Conservation (phyloP, 2,888 invertebrate species). For the Thymelicus lineola region DNA sequence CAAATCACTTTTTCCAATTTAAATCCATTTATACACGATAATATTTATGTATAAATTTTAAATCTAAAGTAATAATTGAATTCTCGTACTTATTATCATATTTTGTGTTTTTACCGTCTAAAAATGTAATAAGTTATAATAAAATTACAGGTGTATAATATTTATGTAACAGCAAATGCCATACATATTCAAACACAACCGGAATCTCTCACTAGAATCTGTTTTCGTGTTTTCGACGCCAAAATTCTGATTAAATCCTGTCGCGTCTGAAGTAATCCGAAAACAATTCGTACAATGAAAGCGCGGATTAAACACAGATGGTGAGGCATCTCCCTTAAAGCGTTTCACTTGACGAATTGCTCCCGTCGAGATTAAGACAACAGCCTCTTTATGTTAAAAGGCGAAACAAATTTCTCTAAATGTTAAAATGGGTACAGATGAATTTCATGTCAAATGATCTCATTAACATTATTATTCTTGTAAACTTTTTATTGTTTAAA, state of each 20-base stretch:
- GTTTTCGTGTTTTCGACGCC: slow-evolving; percentile 25
- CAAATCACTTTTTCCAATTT: no score
- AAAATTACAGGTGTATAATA: neutral
- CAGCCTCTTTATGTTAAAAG: slow-evolving; percentile 52
- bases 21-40: no score
- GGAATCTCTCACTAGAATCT: slow-evolving; percentile 9
- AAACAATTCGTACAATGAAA: slow-evolving; percentile 38
- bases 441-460: slow-evolving; percentile 6
- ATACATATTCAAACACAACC: slow-evolving; percentile 13
- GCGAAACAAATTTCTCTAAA: slow-evolving; percentile 50
- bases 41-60: no score
- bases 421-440: neutral
- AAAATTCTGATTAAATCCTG: slow-evolving; percentile 37
- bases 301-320: slow-evolving; percentile 44
- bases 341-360: slow-evolving; percentile 60
- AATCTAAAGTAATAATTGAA: no score
- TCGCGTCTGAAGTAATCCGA: slow-evolving; percentile 38
- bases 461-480: neutral
- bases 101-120: no score
- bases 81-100: no score
- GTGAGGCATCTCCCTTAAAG: slow-evolving; percentile 54
- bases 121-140: no score
- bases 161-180: neutral
- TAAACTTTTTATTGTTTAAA: no score
- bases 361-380: slow-evolving; percentile 63